These are phyloP conservation scores for Notiomystis cincta DNA, from an alignment of 2,113 vertebrate species.

Conservation along the genomic window DNA sequence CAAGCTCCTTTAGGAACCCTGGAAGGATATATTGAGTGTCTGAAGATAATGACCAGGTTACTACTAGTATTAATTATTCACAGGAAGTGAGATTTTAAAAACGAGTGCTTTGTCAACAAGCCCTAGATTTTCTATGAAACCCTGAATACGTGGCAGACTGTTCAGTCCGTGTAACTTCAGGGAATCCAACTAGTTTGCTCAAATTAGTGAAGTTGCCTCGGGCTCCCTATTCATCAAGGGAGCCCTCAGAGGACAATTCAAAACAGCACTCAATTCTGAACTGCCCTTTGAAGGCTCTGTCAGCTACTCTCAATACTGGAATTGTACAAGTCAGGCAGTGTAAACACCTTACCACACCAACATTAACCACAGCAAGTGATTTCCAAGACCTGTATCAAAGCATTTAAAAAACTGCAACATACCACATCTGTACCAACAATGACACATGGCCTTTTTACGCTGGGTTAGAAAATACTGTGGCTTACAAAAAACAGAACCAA, in stretches of 20 bases:
- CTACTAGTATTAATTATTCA: neutral
- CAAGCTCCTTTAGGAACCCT: neutral
- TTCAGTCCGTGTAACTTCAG: neutral
- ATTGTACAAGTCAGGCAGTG: neutral
- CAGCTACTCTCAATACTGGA: neutral
- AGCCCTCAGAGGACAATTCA: neutral
- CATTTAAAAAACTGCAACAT: neutral
- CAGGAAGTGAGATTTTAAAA: neutral
- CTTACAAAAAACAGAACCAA: neutral
- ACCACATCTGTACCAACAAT: neutral
- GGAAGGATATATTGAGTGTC: neutral
- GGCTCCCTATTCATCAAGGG: neutral
- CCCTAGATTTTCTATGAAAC: neutral
- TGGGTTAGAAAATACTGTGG: neutral
- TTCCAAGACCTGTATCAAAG: neutral
- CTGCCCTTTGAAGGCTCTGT: neutral
- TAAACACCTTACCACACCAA: neutral
- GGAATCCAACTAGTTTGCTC: neutral
- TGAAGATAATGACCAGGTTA: neutral
- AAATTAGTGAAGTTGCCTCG: neutral
- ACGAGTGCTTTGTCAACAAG: neutral
- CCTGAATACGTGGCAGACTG: neutral
- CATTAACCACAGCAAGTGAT: neutral
- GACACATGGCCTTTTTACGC: accelerated
- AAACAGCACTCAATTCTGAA: neutral